These are phyloP conservation scores for Hesperophylax magnus DNA, from an alignment of 1,140 invertebrate species.

Conservation along the genomic window DNA sequence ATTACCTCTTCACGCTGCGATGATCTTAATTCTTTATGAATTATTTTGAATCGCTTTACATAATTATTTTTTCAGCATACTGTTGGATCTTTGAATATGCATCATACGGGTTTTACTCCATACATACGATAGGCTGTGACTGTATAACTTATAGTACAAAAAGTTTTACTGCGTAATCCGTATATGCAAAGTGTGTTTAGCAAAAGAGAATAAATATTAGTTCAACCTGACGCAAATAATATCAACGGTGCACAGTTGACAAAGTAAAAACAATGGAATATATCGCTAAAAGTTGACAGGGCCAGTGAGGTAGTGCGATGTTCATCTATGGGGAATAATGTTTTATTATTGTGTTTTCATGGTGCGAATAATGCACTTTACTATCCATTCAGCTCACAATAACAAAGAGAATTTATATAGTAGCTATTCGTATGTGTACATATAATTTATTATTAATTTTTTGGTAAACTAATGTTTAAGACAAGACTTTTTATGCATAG, in stretches of 20 bases:
- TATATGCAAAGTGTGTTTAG: not conserved
- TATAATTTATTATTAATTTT: too few species aligned
- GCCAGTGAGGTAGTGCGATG: too few species aligned
- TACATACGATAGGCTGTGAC: not conserved
- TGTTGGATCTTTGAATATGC: not conserved
- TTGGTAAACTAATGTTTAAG: too few species aligned
- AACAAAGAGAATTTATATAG: too few species aligned
- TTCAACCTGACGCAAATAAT: constrained; percentile 43
- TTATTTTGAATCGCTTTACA: constrained; percentile 38
- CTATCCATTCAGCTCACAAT: too few species aligned
- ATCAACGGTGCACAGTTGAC: constrained; percentile 52
- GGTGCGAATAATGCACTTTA: too few species aligned
- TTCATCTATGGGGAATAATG: too few species aligned
- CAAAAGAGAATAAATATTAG: constrained; percentile 31
- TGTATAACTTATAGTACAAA: not conserved
- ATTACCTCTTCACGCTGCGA: constrained; percentile 36
- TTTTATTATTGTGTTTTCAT: too few species aligned
- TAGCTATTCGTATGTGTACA: too few species aligned
- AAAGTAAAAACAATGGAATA: constrained; percentile 53
- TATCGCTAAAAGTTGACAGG: constrained; percentile 52
- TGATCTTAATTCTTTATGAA: constrained; percentile 24
- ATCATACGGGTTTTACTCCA: not conserved
- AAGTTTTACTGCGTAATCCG: not conserved
- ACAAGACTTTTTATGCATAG: too few species aligned
- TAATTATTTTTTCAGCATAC: constrained; percentile 31